Evolutionary conservation across 1,140 invertebrate species (phyloP), one percentile per base, ranked within the genome.

Genomic region (Mycetomoellerius zeteki): DNA sequence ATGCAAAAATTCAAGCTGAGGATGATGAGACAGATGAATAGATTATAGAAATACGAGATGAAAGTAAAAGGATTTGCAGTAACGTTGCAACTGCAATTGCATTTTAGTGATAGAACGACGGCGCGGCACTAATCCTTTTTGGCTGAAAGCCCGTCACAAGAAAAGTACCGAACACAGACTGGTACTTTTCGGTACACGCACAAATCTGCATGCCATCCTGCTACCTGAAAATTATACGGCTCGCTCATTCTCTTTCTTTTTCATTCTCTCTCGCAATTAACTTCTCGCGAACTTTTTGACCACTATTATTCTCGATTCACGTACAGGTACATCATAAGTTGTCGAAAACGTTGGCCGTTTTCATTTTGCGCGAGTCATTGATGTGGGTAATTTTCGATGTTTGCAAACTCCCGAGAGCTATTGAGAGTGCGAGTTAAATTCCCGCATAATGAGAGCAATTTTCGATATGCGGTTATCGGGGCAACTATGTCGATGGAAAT

Each of bases 81-180:
- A 58, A 16, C 21, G 50, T 69, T 50, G 33, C 80, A 52, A 86
- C 37, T 47, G 82, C 60, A 30, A n/a, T 60, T 67, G n/a, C 77
- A 88, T 73, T 87, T 88, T 54, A 24, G 43, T 60, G 86, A 75
- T 37, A 77, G 88, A 85, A 76, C 88, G 88, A 92, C 89, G 85
- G 84, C 64, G 80, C 86, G 87, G 77, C 86, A 91, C 90, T 93
- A 93, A 93, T 94, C 89, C 33, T 89, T 75, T 91, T 92, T 93
- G 90, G 90, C 91, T 85, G 84, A 86, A 90, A 92, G 86, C 92
- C 91, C 80, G 89, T 88, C 88, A 75, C 33, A 82, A 62, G 60
- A 65, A 43, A 43, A 43, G 37, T 43, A 64, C 50, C n/a, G 58
- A 64, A 50, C 47, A 12, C 1, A 19, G 27, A 75, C 72, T 65